Conservation (phyloP, 2,113 vertebrate genomes). For the Acinonyx jubatus region DNA sequence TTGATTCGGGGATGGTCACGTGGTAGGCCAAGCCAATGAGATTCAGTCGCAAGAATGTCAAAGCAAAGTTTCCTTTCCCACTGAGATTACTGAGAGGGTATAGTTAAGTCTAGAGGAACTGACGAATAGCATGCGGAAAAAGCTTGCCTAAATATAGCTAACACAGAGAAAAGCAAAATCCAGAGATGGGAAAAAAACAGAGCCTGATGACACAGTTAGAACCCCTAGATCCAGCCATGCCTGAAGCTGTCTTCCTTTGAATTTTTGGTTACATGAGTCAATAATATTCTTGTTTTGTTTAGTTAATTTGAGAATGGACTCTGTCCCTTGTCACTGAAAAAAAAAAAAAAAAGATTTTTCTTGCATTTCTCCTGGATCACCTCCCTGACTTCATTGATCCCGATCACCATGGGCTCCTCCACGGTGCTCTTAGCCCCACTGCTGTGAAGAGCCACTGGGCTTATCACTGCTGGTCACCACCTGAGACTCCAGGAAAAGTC, state of each 20-base stretch:
- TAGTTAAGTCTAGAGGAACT: not conserved
- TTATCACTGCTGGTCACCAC: not conserved
- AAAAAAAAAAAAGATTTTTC: not conserved
- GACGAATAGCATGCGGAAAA: not conserved
- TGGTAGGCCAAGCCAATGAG: not conserved
- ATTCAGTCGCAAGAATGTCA: not conserved
- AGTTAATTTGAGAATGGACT: not conserved
- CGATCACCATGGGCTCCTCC: not conserved
- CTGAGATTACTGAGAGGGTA: not conserved
- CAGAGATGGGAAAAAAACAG: not conserved
- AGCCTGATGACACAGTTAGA: not conserved
- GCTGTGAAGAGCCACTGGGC: not conserved
- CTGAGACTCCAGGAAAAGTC: not conserved
- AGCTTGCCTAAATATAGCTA: not conserved
- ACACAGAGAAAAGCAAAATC: not conserved
- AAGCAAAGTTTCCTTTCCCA: not conserved
- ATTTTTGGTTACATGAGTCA: not conserved
- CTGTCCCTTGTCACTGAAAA: not conserved
- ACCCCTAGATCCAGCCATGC: not conserved
- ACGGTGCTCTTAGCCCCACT: not conserved
- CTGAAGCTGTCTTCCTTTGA: not conserved
- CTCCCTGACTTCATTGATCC: not conserved
- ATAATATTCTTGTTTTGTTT: not conserved
- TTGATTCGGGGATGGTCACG: not conserved
- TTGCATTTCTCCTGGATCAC: not conserved